Evolutionary conservation across 64 coral and sea anemone genomes (phyloP), one percentile per base, ranked within the genome.

Genomic region (Montipora cactus): DNA sequence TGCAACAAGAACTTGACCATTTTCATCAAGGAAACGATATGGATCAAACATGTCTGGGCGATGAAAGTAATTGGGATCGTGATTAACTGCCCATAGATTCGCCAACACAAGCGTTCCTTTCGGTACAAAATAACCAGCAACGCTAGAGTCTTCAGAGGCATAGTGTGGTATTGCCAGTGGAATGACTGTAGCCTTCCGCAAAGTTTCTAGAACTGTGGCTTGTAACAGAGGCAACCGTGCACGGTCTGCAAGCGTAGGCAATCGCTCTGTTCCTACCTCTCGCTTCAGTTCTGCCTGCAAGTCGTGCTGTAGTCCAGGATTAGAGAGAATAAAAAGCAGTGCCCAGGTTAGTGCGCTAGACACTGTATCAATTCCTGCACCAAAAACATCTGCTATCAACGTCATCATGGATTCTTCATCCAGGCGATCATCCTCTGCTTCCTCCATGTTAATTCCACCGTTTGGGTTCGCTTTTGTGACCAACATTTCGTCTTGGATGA

Each of bases 81-180:
- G 96, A 78, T 92, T 89, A 18, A 94, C 85, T 8, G 96, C 96
- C 92, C 93, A 98, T 51, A 94, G 16, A 81, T 98, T 98, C 0
- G 87, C 78, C 71, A 98, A 75, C 3, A 98, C 75, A 12, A 88
- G 57, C 4, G 92, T 92, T 12, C 84, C 93, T 89, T 98, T 98
- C 2, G 96, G 78, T 78, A 98, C 83, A 61, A 44, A 73, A 48
- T 95, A 98, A 47, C 96, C 96, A 45, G 45, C 79, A 77, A 98
- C 74, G 8, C 59, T 84, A 1, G 93, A 71, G 25, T 98, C 89
- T 75, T 91, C 89, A 16, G 84, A 95, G 4, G 93, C 62, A n/a
- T 89, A 94, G 75, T 98, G 96, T 53, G 96, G 96, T 51, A 98
- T 11, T 51, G 81, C 83, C 9, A 98, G 53, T 23, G 96, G 96